Percentiles rank a stretch among this genome's conserved stretches.
Evolutionary conservation across 2,113 vertebrate genomes (phyloP).

Genomic region (Australoheros scitulus): DNA sequence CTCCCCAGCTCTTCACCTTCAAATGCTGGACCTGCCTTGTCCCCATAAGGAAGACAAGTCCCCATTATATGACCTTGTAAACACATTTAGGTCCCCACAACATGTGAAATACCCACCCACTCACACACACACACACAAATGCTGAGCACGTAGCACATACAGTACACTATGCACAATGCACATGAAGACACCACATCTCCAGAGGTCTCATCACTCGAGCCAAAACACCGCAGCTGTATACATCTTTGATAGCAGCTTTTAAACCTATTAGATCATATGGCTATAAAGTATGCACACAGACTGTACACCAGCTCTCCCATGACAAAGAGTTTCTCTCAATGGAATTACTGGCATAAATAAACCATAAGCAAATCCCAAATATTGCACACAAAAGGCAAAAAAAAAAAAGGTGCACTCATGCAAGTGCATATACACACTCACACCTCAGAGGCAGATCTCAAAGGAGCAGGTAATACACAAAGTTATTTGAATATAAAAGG

Average conservation of each 20-base stretch:
- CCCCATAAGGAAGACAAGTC: constrained; percentile 4
- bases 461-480: constrained; percentile 57
- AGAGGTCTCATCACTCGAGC: constrained; percentile 69
- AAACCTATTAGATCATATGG: constrained; percentile 70
- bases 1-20: neutral
- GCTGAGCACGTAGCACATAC: constrained; percentile 2
- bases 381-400: constrained; percentile 57
- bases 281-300: constrained; percentile 60
- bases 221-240: constrained; percentile 65
- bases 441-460: constrained; percentile 56
- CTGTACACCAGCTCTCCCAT: constrained; percentile 48
- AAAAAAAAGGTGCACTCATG: constrained; percentile 26
- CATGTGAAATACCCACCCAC: neutral
- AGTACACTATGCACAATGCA: constrained; percentile 5
- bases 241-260: constrained; percentile 70
- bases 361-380: constrained; percentile 70
- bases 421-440: constrained; percentile 11
- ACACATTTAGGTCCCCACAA: neutral
- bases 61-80: neutral
- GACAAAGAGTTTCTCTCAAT: constrained; percentile 61
- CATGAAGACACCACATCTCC: constrained; percentile 57
- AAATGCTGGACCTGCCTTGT: neutral
- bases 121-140: neutral
- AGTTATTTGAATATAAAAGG: constrained; percentile 75
- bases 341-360: constrained; percentile 72